phyloP scores from a whole-genome alignment of 2,113 vertebrate genomes.

The Benthochromis sp. region DNA sequence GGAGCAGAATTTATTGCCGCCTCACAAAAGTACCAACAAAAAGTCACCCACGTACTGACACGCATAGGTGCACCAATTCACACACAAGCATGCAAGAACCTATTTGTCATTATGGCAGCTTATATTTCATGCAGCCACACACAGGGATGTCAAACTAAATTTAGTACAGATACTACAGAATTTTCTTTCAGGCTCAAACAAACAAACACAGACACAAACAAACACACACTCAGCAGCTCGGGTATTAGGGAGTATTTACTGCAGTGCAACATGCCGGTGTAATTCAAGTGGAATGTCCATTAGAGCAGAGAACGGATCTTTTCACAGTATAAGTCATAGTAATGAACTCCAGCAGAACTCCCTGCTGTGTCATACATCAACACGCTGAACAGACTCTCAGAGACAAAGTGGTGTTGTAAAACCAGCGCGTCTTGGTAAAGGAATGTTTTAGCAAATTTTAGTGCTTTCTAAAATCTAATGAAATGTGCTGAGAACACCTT shows the following conservation, averaged over 20 bases:
- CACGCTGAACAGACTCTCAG: neutral
- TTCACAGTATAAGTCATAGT: conserved; percentile 48
- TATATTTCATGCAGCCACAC: conserved; percentile 7
- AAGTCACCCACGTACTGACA: neutral
- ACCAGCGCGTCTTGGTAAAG: neutral
- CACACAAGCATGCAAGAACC: neutral
- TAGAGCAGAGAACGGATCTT: conserved; percentile 25
- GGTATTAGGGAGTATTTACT: conserved; percentile 23
- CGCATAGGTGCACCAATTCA: neutral
- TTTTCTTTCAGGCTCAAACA: neutral
- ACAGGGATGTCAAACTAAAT: neutral
- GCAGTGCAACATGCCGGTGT: neutral
- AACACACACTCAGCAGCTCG: neutral
- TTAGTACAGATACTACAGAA: neutral
- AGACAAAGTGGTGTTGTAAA: conserved; percentile 19
- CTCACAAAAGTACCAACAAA: neutral
- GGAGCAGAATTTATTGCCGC: neutral
- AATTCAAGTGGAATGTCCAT: conserved; percentile 34
- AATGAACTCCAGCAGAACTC: conserved; percentile 49
- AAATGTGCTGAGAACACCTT: neutral
- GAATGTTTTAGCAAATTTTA: neutral
- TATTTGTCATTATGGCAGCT: conserved; percentile 21
- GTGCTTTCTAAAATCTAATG: neutral
- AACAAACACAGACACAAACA: neutral
- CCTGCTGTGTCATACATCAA: conserved; percentile 29